Evolutionary conservation across 2,888 invertebrate genomes (phyloP), one percentile per base, ranked within the genome.

Genomic region (Drosophila hamatofila): DNA sequence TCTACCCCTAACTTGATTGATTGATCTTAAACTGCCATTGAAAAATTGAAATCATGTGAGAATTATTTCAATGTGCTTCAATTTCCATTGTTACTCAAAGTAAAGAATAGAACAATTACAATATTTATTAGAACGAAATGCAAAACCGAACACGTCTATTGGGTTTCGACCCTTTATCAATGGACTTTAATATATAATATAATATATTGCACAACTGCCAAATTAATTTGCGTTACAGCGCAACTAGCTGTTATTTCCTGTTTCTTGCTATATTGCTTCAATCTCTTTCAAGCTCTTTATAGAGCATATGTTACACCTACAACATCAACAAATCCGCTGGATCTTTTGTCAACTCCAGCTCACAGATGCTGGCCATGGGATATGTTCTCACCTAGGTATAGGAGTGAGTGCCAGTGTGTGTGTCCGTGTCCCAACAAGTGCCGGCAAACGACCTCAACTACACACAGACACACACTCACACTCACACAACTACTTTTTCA

Each of bases 401-500:
- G 16, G 27, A n/a, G 14, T 7, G 25, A 39, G 23, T 65, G n/a
- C n/a, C n/a, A n/a, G n/a, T 33, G n/a, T 39, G 12, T n/a, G n/a
- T 48, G 23, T 39, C 2, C 42, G n/a, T 62, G 41, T 27, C 8
- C 2, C 42, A 49, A 48, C 77, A 79, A 80, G 75, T 82, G 88
- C 80, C 89, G 87, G 81, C 83, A 88, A 86, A 80, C 80, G 83
- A 88, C 83, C 83, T 88, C 83, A 59, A 37, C 27, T 48, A 61
- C 57, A 48, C 39, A 56, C 33, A 59, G n/a, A 27, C 5, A 35
- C 60, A 14, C 6, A 8, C 65, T 62, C 59, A 63, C 30, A 58
- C 55, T 41, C 41, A 59, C 14, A 30, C 48, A 37, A 7, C 49
- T 27, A 25, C n/a, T 46, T 46, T 35, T 44, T 16, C 25, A 33